A percentile compares a stretch with the other conserved stretches of the same genome.
phyloP scores from a whole-genome alignment of 2,797 vertebrate species.

The Poecile montanus region DNA sequence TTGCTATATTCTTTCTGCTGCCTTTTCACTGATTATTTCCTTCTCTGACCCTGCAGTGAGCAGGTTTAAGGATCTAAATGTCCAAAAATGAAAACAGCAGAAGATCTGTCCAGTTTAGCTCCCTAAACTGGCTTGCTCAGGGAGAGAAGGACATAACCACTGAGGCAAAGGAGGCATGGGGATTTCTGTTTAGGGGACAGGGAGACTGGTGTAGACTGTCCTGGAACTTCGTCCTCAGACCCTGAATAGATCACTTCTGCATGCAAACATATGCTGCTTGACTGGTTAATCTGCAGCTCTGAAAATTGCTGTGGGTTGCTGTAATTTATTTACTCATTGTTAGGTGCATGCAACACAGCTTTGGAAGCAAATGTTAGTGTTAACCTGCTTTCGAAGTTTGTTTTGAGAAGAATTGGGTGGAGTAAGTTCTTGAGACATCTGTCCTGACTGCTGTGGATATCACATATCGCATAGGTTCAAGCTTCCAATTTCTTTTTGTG shows the following conservation, averaged over 20 bases:
- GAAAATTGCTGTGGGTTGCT: conserved; percentile 20
- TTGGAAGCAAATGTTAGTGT: not conserved
- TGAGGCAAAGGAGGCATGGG: not conserved
- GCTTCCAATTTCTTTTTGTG: not conserved
- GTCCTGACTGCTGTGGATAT: not conserved
- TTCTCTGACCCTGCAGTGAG: not conserved
- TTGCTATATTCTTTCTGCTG: not conserved
- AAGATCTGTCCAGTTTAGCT: not conserved
- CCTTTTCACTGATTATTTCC: not conserved
- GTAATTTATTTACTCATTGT: conserved; percentile 41
- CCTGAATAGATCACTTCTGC: not conserved
- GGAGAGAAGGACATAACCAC: not conserved
- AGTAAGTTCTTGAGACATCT: not conserved
- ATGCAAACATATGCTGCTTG: conserved; percentile 37
- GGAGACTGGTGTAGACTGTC: conserved; percentile 24
- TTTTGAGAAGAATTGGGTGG: not conserved
- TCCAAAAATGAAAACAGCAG: not conserved
- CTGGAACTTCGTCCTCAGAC: conserved; percentile 24
- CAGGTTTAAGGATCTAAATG: not conserved
- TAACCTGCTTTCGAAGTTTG: not conserved
- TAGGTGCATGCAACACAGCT: not conserved
- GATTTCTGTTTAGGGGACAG: not conserved
- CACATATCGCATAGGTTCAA: not conserved
- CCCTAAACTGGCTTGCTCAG: not conserved
- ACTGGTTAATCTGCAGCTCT: conserved; percentile 49